Evolutionary conservation across 2,113 vertebrate species (phyloP).

Genomic region (Picathartes gymnocephalus): DNA sequence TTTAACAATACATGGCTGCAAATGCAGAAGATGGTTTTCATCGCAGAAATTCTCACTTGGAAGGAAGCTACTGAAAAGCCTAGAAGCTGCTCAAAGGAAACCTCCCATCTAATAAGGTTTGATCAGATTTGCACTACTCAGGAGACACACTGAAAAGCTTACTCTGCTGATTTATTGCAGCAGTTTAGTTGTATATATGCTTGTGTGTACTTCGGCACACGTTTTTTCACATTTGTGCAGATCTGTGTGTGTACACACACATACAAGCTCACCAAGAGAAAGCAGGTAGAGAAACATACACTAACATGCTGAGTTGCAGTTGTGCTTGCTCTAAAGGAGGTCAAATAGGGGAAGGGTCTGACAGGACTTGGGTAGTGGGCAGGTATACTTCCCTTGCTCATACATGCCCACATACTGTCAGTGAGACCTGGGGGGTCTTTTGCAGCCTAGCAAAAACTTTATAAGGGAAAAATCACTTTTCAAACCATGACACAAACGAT

Average conservation of each 20-base stretch:
- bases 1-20: neutral
- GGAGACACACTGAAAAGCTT: neutral
- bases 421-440: neutral
- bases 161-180: neutral
- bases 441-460: neutral
- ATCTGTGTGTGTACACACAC: neutral
- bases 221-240: neutral
- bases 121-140: neutral
- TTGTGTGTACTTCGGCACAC: neutral
- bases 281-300: neutral
- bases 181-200: neutral
- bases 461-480: neutral
- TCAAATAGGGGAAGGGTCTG: neutral
- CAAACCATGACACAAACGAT: neutral
- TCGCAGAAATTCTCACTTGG: neutral
- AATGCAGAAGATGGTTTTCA: slow-evolving; percentile 32
- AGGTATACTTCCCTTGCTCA: neutral
- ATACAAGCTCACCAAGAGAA: neutral
- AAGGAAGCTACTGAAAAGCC: neutral
- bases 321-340: neutral
- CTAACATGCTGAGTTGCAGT: neutral
- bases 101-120: neutral
- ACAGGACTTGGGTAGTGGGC: neutral
- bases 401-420: fast-evolving
- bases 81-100: neutral